Percentiles rank a stretch among this genome's conserved stretches.
These are phyloP conservation scores for Oryctes rhinoceros DNA, from an alignment of 1,140 invertebrate genomes.

Conservation along the genomic window DNA sequence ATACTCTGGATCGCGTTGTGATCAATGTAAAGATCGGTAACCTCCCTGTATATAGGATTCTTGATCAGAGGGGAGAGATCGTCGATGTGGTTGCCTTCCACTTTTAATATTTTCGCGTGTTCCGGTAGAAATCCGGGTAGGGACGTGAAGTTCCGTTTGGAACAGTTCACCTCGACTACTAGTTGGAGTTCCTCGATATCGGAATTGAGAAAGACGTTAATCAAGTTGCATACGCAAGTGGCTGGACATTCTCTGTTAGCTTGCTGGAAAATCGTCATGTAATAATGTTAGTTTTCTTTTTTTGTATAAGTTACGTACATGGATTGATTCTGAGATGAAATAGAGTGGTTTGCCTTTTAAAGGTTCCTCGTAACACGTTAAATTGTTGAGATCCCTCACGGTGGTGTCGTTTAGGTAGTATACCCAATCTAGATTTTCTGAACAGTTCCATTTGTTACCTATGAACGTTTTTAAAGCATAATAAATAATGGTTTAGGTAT, in stretches of 20 bases:
- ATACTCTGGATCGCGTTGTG: slow-evolving; percentile 77
- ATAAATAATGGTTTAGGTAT: background rate
- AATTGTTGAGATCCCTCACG: slow-evolving; percentile 64
- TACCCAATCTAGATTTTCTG: slow-evolving; percentile 66
- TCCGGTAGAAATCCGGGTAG: slow-evolving; percentile 66
- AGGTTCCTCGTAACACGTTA: slow-evolving; percentile 63
- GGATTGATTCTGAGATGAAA: slow-evolving; percentile 65
- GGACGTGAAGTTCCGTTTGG: slow-evolving; percentile 61
- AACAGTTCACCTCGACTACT: slow-evolving; percentile 68
- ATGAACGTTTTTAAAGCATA: background rate
- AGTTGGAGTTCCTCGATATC: slow-evolving; percentile 59
- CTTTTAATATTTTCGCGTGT: slow-evolving; percentile 66
- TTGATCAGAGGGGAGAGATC: slow-evolving; percentile 65
- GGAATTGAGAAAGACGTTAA: slow-evolving; percentile 61
- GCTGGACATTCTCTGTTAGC: slow-evolving; percentile 53
- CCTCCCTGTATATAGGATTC: slow-evolving; percentile 70
- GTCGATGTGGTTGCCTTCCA: slow-evolving; percentile 63
- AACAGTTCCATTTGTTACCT: slow-evolving; percentile 71
- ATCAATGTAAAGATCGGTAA: slow-evolving; percentile 79
- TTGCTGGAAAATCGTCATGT: slow-evolving; percentile 46
- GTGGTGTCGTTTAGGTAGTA: slow-evolving; percentile 60
- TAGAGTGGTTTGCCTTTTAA: slow-evolving; percentile 64
- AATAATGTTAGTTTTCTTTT: no score
- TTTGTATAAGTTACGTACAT: slow-evolving; percentile 56
- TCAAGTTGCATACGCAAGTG: slow-evolving; percentile 59